These are phyloP conservation scores for Phortica variegata DNA, from an alignment of 1,140 invertebrate genomes.

Conservation along the genomic window DNA sequence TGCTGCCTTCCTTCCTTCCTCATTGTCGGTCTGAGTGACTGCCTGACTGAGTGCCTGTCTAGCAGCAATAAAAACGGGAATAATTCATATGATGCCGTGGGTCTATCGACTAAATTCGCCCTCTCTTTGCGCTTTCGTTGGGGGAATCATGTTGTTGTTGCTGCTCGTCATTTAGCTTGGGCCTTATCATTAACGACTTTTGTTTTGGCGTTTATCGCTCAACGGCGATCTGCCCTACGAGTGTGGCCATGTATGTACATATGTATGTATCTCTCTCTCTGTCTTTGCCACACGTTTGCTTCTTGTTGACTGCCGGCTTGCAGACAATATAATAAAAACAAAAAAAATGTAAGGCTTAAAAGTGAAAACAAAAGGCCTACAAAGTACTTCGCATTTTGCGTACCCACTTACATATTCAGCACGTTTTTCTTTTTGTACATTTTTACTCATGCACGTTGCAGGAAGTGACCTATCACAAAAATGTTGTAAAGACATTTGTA, in stretches of 20 bases:
- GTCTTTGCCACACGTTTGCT: not conserved
- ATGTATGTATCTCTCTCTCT: constrained; percentile 3
- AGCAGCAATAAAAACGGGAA: constrained; percentile 14
- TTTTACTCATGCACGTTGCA: not conserved
- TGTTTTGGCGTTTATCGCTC: constrained; percentile 31
- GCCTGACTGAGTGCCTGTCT: constrained; percentile 45
- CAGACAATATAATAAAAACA: no score
- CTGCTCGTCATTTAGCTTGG: constrained; percentile 46
- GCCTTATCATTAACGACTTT: constrained; percentile 51
- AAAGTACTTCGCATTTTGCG: constrained; percentile 8
- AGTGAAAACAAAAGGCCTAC: constrained; percentile 36
- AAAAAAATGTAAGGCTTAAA: constrained; percentile 9
- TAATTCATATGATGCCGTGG: constrained; percentile 20
- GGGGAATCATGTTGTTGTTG: not conserved
- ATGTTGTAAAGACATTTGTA: no score
- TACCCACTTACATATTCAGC: constrained; percentile 10
- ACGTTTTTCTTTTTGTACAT: not conserved
- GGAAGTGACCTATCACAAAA: constrained; percentile 42
- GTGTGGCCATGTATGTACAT: no score
- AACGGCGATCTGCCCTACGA: constrained; percentile 26
- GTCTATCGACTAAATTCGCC: constrained; percentile 17
- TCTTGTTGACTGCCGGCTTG: no score
- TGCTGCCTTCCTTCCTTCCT: no score
- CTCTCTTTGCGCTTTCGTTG: not conserved
- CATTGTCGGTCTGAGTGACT: constrained; percentile 24